Conservation (phyloP, 1,140 invertebrate genomes). For the Papilio helenus region DNA sequence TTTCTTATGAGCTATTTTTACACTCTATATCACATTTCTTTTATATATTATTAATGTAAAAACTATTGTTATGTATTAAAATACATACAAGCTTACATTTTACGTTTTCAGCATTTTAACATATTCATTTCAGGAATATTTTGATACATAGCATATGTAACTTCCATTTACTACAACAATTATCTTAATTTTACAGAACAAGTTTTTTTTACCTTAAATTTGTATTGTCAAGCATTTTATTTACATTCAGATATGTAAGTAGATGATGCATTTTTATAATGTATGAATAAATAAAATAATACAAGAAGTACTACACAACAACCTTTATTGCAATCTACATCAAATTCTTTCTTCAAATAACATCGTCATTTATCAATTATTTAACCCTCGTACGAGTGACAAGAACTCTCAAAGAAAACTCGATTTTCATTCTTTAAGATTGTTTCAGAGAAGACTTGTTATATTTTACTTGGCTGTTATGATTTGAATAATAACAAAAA, state of each 20-base stretch:
- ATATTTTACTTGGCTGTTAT: neutral
- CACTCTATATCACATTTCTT: constrained; percentile 82
- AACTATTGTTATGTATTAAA: constrained; percentile 43
- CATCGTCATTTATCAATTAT: neutral
- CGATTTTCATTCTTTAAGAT: neutral
- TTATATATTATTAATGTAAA: constrained; percentile 63
- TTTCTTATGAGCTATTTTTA: constrained; percentile 75
- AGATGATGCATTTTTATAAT: constrained; percentile 57
- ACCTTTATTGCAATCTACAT: neutral
- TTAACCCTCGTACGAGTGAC: neutral
- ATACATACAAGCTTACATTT: constrained; percentile 39
- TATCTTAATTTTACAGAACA: constrained; percentile 45
- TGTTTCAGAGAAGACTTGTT: neutral
- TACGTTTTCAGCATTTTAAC: constrained; percentile 19
- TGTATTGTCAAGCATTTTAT: constrained; percentile 82
- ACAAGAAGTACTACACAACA: neutral
- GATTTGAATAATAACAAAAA: neutral
- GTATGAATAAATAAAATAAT: neutral
- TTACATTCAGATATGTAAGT: constrained; percentile 81
- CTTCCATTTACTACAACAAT: constrained; percentile 29
- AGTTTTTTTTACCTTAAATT: constrained; percentile 72
- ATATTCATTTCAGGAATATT: constrained; percentile 22
- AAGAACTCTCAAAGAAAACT: neutral
- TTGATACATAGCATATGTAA: constrained; percentile 25
- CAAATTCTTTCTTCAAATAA: neutral